Evolutionary conservation across 1,140 invertebrate genomes (phyloP).

Genomic region (Zaprionus vittiger): DNA sequence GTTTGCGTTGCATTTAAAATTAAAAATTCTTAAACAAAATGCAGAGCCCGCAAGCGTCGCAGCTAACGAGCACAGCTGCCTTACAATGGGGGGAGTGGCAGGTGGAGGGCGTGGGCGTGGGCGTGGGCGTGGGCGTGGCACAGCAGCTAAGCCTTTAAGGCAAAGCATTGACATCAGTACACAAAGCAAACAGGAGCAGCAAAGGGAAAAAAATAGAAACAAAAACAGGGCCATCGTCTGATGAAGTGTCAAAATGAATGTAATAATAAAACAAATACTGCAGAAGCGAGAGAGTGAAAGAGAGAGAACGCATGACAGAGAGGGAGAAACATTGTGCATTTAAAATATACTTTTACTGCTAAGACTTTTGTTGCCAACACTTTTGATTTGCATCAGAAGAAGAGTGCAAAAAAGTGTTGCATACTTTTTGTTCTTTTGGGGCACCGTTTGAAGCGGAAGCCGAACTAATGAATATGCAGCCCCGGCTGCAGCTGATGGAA

Average conservation of each 20-base stretch:
- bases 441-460: slow-evolving; percentile 17
- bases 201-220: slow-evolving; percentile 25
- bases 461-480: slow-evolving; percentile 45
- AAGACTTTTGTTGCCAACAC: slow-evolving; percentile 57
- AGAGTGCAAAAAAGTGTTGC: slow-evolving; percentile 11
- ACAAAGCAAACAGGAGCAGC: slow-evolving; percentile 72
- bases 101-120: background rate
- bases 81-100: slow-evolving; percentile 58
- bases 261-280: slow-evolving; percentile 76
- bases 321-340: slow-evolving; percentile 29
- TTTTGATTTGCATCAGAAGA: slow-evolving; percentile 32
- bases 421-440: slow-evolving; percentile 17
- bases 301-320: slow-evolving; percentile 1
- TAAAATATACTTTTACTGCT: slow-evolving; percentile 60
- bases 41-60: slow-evolving; percentile 70
- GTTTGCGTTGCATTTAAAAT: slow-evolving; percentile 77
- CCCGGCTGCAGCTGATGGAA: background rate
- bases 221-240: slow-evolving; percentile 73
- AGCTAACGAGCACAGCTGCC: slow-evolving; percentile 69
- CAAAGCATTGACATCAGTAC: slow-evolving; percentile 77
- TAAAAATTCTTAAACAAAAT: slow-evolving; percentile 77
- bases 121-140: background rate
- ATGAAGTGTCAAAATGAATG: slow-evolving; percentile 83
- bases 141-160: slow-evolving; percentile 68
- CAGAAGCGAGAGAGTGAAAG: slow-evolving; percentile 20